Percentiles rank a stretch among this genome's conserved stretches.
These are phyloP conservation scores for Arion vulgaris DNA, from an alignment of 1,140 invertebrate genomes.

Conservation along the genomic window DNA sequence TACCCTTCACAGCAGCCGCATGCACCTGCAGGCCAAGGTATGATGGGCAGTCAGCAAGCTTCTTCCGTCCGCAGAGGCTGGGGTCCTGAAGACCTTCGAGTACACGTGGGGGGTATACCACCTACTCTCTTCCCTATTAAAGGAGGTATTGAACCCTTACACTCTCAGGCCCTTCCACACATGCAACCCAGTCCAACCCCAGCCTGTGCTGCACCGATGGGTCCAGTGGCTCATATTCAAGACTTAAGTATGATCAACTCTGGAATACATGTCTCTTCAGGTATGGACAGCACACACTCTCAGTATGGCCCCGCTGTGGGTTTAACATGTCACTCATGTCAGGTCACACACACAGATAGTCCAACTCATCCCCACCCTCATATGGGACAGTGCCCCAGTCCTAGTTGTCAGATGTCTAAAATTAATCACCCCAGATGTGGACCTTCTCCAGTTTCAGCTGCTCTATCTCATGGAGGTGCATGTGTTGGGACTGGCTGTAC, in stretches of 20 bases:
- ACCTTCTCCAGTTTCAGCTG: constrained; percentile 26
- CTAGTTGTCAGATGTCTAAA: constrained; percentile 19
- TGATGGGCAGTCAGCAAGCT: constrained; percentile 33
- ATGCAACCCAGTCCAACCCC: constrained; percentile 39
- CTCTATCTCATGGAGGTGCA: constrained; percentile 29
- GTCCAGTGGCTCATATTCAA: constrained; percentile 33
- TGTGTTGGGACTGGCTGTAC: constrained; percentile 61
- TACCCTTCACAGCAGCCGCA: constrained; percentile 29
- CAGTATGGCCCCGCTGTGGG: constrained; percentile 36
- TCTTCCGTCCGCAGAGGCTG: constrained; percentile 18
- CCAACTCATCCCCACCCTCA: constrained; percentile 11
- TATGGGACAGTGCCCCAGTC: constrained; percentile 19
- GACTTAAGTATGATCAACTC: constrained; percentile 5
- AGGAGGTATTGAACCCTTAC: constrained; percentile 17
- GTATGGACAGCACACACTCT: constrained; percentile 35
- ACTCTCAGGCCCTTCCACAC: constrained; percentile 30
- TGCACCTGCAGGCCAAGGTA: constrained; percentile 45
- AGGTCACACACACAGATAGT: constrained; percentile 13
- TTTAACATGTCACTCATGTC: constrained; percentile 34
- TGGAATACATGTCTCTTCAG: not conserved
- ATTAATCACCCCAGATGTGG: constrained; percentile 1
- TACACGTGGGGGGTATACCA: constrained; percentile 25
- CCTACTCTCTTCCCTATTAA: constrained; percentile 13
- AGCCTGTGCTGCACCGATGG: constrained; percentile 33
- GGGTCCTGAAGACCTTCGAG: constrained; percentile 30